A percentile compares a stretch with the other conserved stretches of the same genome.
These are phyloP conservation scores for Phyllotis vaccarum DNA, from an alignment of 2,797 vertebrate species.

Conservation along the genomic window DNA sequence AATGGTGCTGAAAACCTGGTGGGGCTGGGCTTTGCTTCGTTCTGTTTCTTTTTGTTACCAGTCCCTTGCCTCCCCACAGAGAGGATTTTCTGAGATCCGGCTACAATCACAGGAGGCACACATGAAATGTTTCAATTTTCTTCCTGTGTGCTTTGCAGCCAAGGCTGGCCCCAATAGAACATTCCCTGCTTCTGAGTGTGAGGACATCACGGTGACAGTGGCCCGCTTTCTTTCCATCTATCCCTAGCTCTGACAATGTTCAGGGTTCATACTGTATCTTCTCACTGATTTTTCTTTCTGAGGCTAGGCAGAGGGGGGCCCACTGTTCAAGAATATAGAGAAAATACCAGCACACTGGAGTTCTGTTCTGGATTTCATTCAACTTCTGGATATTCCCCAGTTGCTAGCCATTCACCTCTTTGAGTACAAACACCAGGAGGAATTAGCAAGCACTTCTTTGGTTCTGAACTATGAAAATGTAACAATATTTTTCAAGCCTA, in stretches of 20 bases:
- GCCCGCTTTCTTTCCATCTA: not conserved
- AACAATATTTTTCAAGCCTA: slow-evolving; percentile 69
- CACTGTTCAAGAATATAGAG: too few species aligned
- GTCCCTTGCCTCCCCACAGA: slow-evolving; percentile 67
- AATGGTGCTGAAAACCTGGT: not conserved
- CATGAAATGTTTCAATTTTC: slow-evolving; percentile 63
- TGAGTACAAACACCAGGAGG: slow-evolving; percentile 60
- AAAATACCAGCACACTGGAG: slow-evolving; percentile 42
- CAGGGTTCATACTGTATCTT: not conserved
- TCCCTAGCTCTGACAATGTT: not conserved
- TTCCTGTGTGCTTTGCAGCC: not conserved
- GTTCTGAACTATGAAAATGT: slow-evolving; percentile 79
- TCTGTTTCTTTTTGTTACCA: slow-evolving; percentile 75
- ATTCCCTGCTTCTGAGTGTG: not conserved
- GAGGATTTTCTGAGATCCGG: slow-evolving; percentile 72
- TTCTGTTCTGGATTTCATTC: slow-evolving; percentile 67
- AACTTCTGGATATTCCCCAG: slow-evolving; percentile 75
- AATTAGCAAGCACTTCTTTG: slow-evolving; percentile 79
- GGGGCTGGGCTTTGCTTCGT: slow-evolving; percentile 73
- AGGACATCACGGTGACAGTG: not conserved
- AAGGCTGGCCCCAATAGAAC: not conserved
- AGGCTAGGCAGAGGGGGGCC: slow-evolving; percentile 34
- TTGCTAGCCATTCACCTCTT: slow-evolving; percentile 73
- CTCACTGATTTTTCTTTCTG: slow-evolving; percentile 1
- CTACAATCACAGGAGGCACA: slow-evolving; percentile 69